phyloP scores from a whole-genome alignment of 2,888 invertebrate species.

The Operophtera brumata region DNA sequence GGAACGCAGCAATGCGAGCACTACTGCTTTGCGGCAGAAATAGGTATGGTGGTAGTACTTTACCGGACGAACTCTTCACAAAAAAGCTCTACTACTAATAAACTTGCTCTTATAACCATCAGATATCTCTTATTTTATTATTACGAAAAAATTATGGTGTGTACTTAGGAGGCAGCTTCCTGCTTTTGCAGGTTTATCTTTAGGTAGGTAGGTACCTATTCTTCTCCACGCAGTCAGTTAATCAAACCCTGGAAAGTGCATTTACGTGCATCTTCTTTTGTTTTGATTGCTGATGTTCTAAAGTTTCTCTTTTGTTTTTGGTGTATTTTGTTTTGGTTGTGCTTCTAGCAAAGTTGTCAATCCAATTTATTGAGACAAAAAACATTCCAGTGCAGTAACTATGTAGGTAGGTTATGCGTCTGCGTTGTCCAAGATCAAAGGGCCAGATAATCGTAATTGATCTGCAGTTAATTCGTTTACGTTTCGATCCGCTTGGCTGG shows the following conservation, averaged over 20 bases:
- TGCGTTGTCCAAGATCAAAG: conserved; percentile 25
- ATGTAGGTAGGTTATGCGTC: background rate
- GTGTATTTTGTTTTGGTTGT: background rate
- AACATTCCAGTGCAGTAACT: conserved; percentile 8
- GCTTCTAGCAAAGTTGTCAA: conserved; percentile 2
- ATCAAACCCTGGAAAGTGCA: too few relatives aligned
- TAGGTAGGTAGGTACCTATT: too few relatives aligned
- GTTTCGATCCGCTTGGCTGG: conserved; percentile 18
- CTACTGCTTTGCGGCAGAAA: too few relatives aligned
- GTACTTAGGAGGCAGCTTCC: conserved; percentile 10
- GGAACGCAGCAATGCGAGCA: too few relatives aligned
- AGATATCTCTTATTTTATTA: too few relatives aligned
- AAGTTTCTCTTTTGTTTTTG: background rate
- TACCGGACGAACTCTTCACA: too few relatives aligned
- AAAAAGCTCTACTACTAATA: too few relatives aligned
- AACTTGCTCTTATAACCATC: too few relatives aligned
- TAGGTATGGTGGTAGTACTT: too few relatives aligned
- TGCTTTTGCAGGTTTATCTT: background rate
- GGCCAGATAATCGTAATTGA: conserved; percentile 27
- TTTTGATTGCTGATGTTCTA: background rate
- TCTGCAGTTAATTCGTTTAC: conserved; percentile 26
- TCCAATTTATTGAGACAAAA: conserved; percentile 16
- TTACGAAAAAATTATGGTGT: conserved; percentile 3
- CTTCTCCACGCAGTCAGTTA: too few relatives aligned
- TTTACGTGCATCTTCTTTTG: background rate